phyloP scores from a whole-genome alignment of 2,113 vertebrate genomes.

The Tretioscincus oriximinensis region DNA sequence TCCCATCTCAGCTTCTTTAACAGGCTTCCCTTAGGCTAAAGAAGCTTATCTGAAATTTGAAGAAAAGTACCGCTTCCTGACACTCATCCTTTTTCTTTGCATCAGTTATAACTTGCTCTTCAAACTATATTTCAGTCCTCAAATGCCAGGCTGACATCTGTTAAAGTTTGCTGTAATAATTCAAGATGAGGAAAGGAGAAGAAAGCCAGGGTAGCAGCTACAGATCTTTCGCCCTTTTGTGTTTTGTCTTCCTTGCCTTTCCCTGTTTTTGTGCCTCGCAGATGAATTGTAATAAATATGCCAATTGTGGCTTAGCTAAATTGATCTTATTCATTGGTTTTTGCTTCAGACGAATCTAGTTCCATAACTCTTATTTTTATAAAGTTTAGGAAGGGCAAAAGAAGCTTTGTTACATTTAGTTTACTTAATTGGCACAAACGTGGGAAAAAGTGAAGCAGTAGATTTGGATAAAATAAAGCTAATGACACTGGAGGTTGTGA shows the following conservation, averaged over 20 bases:
- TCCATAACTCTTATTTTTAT: slow-evolving; percentile 24
- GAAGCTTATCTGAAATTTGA: slow-evolving; percentile 77
- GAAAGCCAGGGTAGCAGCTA: slow-evolving; percentile 59
- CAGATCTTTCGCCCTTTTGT: slow-evolving; percentile 44
- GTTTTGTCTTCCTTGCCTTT: slow-evolving; percentile 1
- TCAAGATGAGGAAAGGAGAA: slow-evolving; percentile 72
- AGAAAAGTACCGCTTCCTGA: slow-evolving; percentile 71
- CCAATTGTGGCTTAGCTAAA: slow-evolving; percentile 42
- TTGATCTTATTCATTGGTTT: slow-evolving; percentile 32
- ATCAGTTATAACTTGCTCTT: slow-evolving; percentile 79
- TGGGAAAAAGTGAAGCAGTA: not conserved
- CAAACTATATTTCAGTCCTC: slow-evolving; percentile 77
- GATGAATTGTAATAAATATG: slow-evolving; percentile 53
- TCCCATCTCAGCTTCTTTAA: slow-evolving; percentile 42
- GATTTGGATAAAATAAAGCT: not conserved
- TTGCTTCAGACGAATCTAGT: slow-evolving; percentile 47
- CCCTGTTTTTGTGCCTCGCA: slow-evolving; percentile 38
- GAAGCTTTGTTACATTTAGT: not conserved
- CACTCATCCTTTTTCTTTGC: slow-evolving; percentile 72
- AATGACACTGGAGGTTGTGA: not conserved
- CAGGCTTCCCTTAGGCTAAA: slow-evolving; percentile 72
- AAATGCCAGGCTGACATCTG: slow-evolving; percentile 79
- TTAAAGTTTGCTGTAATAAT: slow-evolving; percentile 70
- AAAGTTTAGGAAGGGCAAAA: slow-evolving; percentile 13
- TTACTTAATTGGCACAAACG: not conserved